Evolutionary conservation across 1,140 invertebrate species (phyloP).

Genomic region (Potamilus streckersoni): DNA sequence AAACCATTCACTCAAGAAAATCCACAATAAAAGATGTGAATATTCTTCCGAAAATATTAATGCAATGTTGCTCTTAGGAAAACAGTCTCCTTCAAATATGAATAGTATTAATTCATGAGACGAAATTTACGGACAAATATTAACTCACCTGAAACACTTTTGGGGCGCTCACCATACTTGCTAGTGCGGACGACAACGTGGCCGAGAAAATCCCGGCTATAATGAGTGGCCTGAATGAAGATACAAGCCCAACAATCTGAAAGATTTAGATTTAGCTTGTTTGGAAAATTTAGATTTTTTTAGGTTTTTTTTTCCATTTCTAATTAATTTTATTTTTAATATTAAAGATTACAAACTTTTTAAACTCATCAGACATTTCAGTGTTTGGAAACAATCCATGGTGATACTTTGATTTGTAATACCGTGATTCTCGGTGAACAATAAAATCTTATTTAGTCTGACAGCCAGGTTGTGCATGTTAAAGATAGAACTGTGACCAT

Average conservation of each 20-base stretch:
- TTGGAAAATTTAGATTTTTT: not conserved
- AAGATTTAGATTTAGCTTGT: slow-evolving; percentile 26
- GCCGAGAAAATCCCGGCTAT: slow-evolving; percentile 72
- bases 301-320: not conserved
- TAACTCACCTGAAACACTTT: slow-evolving; percentile 74
- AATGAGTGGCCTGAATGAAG: slow-evolving; percentile 90
- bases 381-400: not conserved
- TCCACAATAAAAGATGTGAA: not conserved
- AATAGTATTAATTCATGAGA: too few relatives aligned
- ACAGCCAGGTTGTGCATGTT: too few relatives aligned
- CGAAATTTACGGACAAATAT: not conserved
- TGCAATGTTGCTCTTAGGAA: not conserved
- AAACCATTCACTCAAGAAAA: not conserved
- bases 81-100: not conserved
- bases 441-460: too few relatives aligned
- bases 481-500: too few relatives aligned
- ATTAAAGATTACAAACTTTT: not conserved
- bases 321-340: not conserved
- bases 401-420: too few relatives aligned
- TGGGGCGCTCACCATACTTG: slow-evolving; percentile 93
- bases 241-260: slow-evolving; percentile 87
- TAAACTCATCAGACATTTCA: not conserved
- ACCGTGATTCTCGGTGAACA: too few relatives aligned
- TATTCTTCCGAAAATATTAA: not conserved
- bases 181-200: slow-evolving; percentile 93